Conservation (phyloP, 2,888 invertebrate species). For the Branchellion lobata region DNA sequence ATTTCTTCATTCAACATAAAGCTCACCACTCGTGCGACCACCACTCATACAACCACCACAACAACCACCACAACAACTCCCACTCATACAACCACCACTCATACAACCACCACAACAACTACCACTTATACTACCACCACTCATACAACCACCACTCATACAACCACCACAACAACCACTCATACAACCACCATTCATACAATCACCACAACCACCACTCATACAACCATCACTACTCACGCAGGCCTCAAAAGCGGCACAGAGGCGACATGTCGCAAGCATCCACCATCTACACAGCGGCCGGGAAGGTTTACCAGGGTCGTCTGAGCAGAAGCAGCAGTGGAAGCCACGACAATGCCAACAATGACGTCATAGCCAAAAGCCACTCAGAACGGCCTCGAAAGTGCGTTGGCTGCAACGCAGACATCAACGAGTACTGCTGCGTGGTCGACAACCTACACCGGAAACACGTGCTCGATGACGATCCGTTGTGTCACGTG, state of each 20-base stretch:
- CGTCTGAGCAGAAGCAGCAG: conserved; percentile 15
- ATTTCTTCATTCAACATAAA: no score
- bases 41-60: no score
- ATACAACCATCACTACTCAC: neutral
- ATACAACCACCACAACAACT: no score
- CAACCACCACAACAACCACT: neutral
- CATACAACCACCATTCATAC: neutral
- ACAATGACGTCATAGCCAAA: conserved; percentile 1
- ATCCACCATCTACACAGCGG: neutral
- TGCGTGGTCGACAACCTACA: neutral
- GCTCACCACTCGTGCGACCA: no score
- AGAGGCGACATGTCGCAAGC: neutral
- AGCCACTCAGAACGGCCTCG: conserved; percentile 6
- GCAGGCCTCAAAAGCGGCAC: neutral
- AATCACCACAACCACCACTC: neutral
- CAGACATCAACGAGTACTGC: conserved; percentile 27
- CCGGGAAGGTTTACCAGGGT: neutral
- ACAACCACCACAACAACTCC: no score
- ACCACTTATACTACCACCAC: no score
- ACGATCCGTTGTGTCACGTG: neutral
- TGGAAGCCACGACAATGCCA: conserved; percentile 14
- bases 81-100: no score
- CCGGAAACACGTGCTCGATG: neutral
- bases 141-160: no score
- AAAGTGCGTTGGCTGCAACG: conserved; percentile 38